Percentiles rank a stretch among this genome's conserved stretches.
Conservation (phyloP, 2,888 invertebrate species). For the Andrena praecox region DNA sequence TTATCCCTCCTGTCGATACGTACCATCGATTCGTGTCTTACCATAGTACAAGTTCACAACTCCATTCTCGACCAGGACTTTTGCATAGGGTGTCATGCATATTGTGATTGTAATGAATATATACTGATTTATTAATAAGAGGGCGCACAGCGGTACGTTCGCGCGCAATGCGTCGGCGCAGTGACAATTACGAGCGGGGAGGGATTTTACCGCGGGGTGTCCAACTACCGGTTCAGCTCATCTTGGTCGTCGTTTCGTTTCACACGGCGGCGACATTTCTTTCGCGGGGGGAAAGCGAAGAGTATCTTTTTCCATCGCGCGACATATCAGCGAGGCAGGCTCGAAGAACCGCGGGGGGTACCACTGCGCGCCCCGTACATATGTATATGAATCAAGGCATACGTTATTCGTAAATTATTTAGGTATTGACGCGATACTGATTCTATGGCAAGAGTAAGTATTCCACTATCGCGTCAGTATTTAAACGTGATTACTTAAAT, state of each 20-base stretch:
- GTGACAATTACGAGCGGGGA: not conserved
- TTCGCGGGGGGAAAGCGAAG: slow-evolving; percentile 10
- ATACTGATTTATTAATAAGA: slow-evolving; percentile 66
- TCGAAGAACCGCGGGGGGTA: slow-evolving; percentile 33
- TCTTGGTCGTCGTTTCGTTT: not conserved
- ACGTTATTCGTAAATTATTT: slow-evolving; percentile 64
- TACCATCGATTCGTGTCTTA: slow-evolving; percentile 81
- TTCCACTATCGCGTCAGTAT: slow-evolving; percentile 68
- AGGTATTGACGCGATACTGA: slow-evolving; percentile 67
- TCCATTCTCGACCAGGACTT: slow-evolving; percentile 69
- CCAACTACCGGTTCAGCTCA: not conserved
- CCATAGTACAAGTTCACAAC: slow-evolving; percentile 80
- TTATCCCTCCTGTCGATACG: slow-evolving; percentile 71
- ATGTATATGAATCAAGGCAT: slow-evolving; percentile 46
- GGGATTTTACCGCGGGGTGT: not conserved
- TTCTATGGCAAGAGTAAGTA: slow-evolving; percentile 24
- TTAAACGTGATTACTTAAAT: slow-evolving; percentile 64
- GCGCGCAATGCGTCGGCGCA: slow-evolving; percentile 17
- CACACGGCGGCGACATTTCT: not conserved
- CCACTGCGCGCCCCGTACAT: slow-evolving; percentile 63
- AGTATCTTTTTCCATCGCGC: slow-evolving; percentile 41
- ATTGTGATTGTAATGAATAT: slow-evolving; percentile 78
- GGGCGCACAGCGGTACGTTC: slow-evolving; percentile 65
- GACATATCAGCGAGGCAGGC: slow-evolving; percentile 58
- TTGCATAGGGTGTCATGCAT: slow-evolving; percentile 71